Base-by-base conservation (phyloP, 2,888 invertebrate genomes). In the Cephus sareptanus region DNA sequence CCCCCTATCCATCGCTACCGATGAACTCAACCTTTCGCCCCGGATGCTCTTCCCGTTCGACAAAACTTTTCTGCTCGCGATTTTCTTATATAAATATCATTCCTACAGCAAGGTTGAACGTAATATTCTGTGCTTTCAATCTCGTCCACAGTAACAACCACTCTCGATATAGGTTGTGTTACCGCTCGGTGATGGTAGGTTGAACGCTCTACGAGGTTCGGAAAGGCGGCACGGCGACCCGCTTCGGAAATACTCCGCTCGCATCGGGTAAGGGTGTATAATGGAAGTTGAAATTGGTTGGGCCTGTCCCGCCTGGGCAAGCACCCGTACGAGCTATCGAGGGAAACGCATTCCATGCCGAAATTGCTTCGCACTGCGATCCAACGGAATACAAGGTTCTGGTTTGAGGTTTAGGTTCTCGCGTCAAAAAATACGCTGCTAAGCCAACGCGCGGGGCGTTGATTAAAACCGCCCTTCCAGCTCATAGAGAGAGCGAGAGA, bases 231-330 rank as follows among this genome's bases (percentile, higher is more conserved):
- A 15, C 30, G 35, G 34, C 74, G 75, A 79, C 80, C 77, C 77
- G 81, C 81, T 89, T 88, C 86, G 89, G 87, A 89, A 89, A 87
- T 82, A 85, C 88, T 86, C 86, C 85, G 85, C 85, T 85, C 85
- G 85, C 85, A 80, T 77, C 78, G 68, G 81, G 85, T 85, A 87
- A 88, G 90, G 89, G 88, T 89, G 89, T 88, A 90, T 91, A 91
- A 90, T 91, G 91, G 90, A 90, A 90, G 90, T 90, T 90, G 90
- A 90, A 91, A 91, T 91, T 91, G 91, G 90, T 91, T 88, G 90
- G 90, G 89, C 90, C 90, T 90, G 91, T 90, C 90, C 90, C 87
- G 90, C 83, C 86, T 87, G 90, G 89, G 89, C 89, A 87, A 87
- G 88, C 90, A 85, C 83, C 78, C 81, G 79, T 83, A 85, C 85